Conservation (phyloP, 1,140 invertebrate species). For the Aphidius gifuensis region DNA sequence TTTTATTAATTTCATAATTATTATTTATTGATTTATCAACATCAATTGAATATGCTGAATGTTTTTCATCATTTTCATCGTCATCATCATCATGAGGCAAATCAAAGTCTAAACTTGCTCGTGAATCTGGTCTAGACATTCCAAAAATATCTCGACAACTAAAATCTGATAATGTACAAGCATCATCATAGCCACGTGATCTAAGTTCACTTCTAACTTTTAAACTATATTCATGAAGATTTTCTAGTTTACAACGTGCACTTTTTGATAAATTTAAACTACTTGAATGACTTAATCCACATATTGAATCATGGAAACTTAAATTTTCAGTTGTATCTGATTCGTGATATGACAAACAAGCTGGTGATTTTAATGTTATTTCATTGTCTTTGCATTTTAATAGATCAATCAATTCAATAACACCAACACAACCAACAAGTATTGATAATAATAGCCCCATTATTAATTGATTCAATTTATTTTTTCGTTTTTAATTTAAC, state of each 20-base stretch:
- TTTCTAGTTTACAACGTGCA: slow-evolving; percentile 46
- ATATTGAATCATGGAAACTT: slow-evolving; percentile 45
- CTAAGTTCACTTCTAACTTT: slow-evolving; percentile 41
- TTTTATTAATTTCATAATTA: slow-evolving; percentile 35
- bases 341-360: slow-evolving; percentile 46
- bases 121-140: slow-evolving; percentile 27
- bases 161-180: slow-evolving; percentile 39
- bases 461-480: neutral
- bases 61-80: no score
- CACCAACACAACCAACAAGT: slow-evolving; percentile 69
- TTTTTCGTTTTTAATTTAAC: neutral
- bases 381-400: slow-evolving; percentile 57
- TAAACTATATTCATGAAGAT: slow-evolving; percentile 49
- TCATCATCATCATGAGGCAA: neutral
- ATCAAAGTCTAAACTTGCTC: slow-evolving; percentile 25
- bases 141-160: slow-evolving; percentile 34
- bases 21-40: slow-evolving; percentile 6
- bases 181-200: slow-evolving; percentile 36
- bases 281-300: slow-evolving; percentile 40
- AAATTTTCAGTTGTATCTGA: slow-evolving; percentile 31
- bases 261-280: slow-evolving; percentile 33
- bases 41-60: no score
- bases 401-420: slow-evolving; percentile 64
- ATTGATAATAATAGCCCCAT: slow-evolving; percentile 71
- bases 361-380: slow-evolving; percentile 38